Evolutionary conservation across 2,113 vertebrate species (phyloP).

Genomic region (Ramphastos sulfuratus): DNA sequence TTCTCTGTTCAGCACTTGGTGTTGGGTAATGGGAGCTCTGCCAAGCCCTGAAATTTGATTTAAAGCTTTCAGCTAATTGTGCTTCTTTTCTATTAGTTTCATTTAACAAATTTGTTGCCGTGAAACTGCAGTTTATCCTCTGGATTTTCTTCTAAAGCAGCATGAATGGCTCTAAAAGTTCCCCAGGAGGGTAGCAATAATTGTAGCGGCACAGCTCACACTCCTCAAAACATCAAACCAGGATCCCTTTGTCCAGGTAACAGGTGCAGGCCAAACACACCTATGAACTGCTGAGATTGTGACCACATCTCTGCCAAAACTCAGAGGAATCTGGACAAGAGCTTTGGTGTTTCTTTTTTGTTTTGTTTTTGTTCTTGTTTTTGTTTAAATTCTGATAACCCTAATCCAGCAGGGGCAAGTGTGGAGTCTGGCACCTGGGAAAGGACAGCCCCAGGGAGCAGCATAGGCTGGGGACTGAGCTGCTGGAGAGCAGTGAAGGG

Average conservation of each 20-base stretch:
- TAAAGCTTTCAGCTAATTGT: conserved; percentile 58
- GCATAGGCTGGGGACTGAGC: too few relatives aligned
- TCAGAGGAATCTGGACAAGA: background rate
- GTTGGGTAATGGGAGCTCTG: conserved; percentile 8
- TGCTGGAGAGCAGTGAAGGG: too few relatives aligned
- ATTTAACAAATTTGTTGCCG: conserved; percentile 24
- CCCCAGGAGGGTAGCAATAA: background rate
- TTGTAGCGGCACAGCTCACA: background rate
- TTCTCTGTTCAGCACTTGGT: background rate
- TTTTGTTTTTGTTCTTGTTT: too few relatives aligned
- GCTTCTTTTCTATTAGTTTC: conserved; percentile 29
- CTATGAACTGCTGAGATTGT: background rate
- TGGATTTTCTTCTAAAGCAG: conserved; percentile 22
- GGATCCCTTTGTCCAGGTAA: background rate
- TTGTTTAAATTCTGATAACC: too few relatives aligned
- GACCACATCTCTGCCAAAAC: background rate
- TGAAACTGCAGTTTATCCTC: conserved; percentile 1
- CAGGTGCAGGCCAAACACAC: background rate
- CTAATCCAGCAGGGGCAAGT: too few relatives aligned
- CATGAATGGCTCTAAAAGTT: background rate
- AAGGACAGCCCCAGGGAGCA: too few relatives aligned
- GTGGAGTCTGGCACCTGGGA: too few relatives aligned
- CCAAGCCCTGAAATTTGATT: conserved; percentile 26
- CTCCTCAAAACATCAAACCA: background rate
- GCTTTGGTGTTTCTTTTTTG: too few relatives aligned